Percentiles rank a stretch among this genome's conserved stretches.
Conservation (phyloP, 2,113 vertebrate genomes). For the Puntigrus tetrazona region DNA sequence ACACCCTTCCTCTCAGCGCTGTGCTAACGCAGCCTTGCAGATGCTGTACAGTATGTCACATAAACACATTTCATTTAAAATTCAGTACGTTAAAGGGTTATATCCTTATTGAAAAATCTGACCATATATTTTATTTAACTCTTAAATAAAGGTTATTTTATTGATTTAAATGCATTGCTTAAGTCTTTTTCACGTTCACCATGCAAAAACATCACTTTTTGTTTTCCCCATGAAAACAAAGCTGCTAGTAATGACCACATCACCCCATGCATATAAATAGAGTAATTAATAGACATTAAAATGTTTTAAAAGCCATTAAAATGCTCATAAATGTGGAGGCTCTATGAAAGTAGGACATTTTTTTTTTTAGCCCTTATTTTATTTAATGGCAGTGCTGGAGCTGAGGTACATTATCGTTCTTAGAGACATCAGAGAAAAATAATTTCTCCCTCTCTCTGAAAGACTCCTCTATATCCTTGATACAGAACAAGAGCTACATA, state of each 20-base stretch:
- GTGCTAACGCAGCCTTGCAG: background rate
- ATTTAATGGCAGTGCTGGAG: conserved; percentile 4
- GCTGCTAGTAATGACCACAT: conserved; percentile 22
- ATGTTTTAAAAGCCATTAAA: background rate
- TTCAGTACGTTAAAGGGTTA: background rate
- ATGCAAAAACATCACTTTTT: background rate
- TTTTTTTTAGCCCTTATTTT: background rate
- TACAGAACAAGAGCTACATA: background rate
- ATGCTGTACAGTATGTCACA: background rate
- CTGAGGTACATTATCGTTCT: conserved; percentile 15
- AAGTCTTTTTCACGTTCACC: background rate
- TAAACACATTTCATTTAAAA: background rate
- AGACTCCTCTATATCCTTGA: background rate
- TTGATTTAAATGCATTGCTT: background rate
- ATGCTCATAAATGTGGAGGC: conserved; percentile 7
- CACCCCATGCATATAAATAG: background rate
- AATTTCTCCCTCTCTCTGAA: background rate
- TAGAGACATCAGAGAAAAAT: conserved; percentile 10
- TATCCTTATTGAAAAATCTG: background rate
- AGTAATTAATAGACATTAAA: background rate
- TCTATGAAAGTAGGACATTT: conserved; percentile 6
- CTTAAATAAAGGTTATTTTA: background rate
- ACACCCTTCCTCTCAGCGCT: conserved; percentile 21
- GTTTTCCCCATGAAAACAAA: background rate
- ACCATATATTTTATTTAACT: background rate